Evolutionary conservation across 2,797 vertebrate genomes (phyloP).

Genomic region (Ciconia nigra): DNA sequence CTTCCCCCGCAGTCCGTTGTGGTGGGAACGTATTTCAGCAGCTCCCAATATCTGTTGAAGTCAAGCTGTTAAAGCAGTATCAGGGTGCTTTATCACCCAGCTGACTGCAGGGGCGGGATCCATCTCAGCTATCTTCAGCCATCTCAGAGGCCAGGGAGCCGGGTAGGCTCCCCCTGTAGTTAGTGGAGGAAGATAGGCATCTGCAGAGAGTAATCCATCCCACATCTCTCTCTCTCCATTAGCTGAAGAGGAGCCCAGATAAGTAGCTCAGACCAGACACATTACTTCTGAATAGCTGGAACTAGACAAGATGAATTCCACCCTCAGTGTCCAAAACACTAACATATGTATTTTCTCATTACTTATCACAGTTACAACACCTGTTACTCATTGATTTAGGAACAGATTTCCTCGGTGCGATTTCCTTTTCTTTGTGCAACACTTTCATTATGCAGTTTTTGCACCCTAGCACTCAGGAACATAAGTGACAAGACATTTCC

Average conservation of each 20-base stretch:
- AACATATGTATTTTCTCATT: slow-evolving; percentile 7
- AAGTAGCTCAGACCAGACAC: slow-evolving; percentile 20
- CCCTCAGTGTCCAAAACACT: not conserved
- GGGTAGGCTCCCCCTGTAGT: not conserved
- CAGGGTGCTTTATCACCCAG: not conserved
- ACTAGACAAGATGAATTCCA: slow-evolving; percentile 33
- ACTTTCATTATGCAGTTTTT: not conserved
- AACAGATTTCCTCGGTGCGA: not conserved
- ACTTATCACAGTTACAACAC: not conserved
- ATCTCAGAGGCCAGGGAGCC: not conserved
- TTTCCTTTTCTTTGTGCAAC: slow-evolving; percentile 30
- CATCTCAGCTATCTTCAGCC: not conserved
- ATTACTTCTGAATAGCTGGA: not conserved
- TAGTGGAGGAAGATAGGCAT: slow-evolving; percentile 17
- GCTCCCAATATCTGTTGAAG: not conserved
- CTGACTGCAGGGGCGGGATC: not conserved
- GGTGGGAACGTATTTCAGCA: not conserved
- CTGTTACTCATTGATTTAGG: slow-evolving; percentile 5
- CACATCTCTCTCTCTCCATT: not conserved
- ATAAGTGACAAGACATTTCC: not conserved
- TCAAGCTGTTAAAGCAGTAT: not conserved
- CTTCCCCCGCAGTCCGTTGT: not conserved
- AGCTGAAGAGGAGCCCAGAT: slow-evolving; percentile 8
- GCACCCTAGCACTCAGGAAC: not conserved
- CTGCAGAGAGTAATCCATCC: slow-evolving; percentile 27